Evolutionary conservation across 2,113 vertebrate species (phyloP), one percentile per base, ranked within the genome.

Genomic region (Cottus gobio): DNA sequence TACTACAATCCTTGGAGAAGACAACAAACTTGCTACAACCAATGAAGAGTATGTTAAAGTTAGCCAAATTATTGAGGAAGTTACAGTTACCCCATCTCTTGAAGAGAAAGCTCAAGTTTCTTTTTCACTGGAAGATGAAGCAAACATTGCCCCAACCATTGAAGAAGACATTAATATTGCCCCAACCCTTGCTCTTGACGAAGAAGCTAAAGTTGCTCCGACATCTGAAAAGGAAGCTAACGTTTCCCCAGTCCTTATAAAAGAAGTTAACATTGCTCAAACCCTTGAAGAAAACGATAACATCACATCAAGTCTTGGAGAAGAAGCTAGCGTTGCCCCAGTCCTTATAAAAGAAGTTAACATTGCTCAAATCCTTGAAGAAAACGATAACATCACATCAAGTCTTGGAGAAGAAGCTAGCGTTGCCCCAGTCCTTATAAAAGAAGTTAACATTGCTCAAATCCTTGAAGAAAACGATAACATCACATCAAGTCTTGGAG

Each of bases 1-100:
- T 60, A 76, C 24, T 34, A 31, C 31, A 44, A 75, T 24, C 15
- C 26, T 78, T 67, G 58, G 1, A 52, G 84, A 85, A 50, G 74
- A 68, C 1, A 5, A 37, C 26, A 67, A 61, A 69, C 7, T 77
- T 79, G 3, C 28, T 44, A 24, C 71, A 54, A 77, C 50, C 7
- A 37, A 16, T 54, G 24, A 66, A 46, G 60, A 69, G 24, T 44
- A 77, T 8, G 30, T 54, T 65, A 67, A 24, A 5, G 22, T 64
- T 28, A 61, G 30, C 50, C 70, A 5, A 50, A 22, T 65, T 1
- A 3, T 48, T 34, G 68, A 80, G 3, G 62, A 77, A 42, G 18
- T 56, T 22, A 36, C 24, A 30, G 37, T 75, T 42, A 34, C 54
- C 15, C 56, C 63, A 54, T 68, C 31, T 24, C 24, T 82, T 69